phyloP scores from a whole-genome alignment of 2,797 vertebrate species.

The Molothrus ater region DNA sequence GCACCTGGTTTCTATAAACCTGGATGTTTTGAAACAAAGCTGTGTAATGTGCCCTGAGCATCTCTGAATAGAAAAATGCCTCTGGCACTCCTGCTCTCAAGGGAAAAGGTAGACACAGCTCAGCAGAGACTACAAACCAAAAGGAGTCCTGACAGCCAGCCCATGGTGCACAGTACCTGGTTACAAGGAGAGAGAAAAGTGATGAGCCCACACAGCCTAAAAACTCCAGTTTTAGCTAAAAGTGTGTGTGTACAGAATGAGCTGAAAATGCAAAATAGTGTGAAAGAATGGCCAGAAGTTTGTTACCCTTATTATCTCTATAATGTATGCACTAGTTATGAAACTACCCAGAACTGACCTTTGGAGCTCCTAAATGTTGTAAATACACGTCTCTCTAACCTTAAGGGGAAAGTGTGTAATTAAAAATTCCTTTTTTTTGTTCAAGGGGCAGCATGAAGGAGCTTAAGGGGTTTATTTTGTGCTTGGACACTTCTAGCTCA shows the following conservation, averaged over 20 bases:
- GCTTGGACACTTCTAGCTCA: neutral
- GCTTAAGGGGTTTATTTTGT: neutral
- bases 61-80: neutral
- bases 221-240: neutral
- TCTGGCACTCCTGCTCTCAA: neutral
- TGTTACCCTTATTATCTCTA: neutral
- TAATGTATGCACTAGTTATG: neutral
- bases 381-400: neutral
- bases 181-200: neutral
- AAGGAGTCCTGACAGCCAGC: neutral
- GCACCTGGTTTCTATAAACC: neutral
- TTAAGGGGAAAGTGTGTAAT: neutral
- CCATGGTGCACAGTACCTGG: neutral
- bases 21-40: neutral
- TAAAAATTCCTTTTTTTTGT: neutral
- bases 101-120: neutral
- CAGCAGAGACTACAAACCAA: neutral
- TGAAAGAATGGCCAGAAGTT: neutral
- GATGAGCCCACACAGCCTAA: neutral
- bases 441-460: neutral
- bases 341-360: neutral
- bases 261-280: neutral
- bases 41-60: neutral
- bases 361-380: neutral
- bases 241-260: neutral